Percentiles rank a stretch among this genome's conserved stretches.
Evolutionary conservation across 2,797 vertebrate genomes (phyloP).

Genomic region (Esox lucius): DNA sequence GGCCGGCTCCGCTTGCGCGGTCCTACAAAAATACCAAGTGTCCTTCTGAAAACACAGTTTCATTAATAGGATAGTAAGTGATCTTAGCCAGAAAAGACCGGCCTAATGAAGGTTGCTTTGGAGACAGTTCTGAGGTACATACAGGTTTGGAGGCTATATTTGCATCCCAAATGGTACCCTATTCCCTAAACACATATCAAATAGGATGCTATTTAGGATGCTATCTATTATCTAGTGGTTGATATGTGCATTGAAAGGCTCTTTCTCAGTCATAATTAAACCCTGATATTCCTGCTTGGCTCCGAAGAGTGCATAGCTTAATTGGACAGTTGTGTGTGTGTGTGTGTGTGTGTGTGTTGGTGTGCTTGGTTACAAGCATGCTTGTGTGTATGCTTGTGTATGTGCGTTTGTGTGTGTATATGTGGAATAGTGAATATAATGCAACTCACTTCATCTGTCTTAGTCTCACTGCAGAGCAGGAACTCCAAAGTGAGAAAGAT

Average conservation of each 20-base stretch:
- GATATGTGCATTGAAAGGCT: conserved; percentile 9
- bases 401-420: neutral
- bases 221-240: conserved; percentile 5
- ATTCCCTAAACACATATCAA: neutral
- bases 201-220: neutral
- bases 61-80: conserved; percentile 19
- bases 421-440: conserved; percentile 10
- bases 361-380: too few species aligned
- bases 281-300: conserved; percentile 2
- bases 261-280: conserved; percentile 24
- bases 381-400: too few species aligned
- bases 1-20: too few species aligned
- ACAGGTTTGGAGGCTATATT: neutral
- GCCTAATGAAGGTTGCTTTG: conserved; percentile 2
- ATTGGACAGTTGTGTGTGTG: neutral
- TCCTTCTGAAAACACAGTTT: neutral
- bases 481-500: neutral
- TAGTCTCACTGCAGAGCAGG: neutral
- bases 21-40: neutral
- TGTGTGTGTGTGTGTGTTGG: too few species aligned
- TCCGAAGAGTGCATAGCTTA: conserved; percentile 13
- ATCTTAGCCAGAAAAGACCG: conserved; percentile 6
- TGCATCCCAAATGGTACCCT: neutral
- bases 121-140: neutral
- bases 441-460: conserved; percentile 15